Evolutionary conservation across 1,140 invertebrate genomes (phyloP).

Genomic region (Lordiphosa stackelbergi): DNA sequence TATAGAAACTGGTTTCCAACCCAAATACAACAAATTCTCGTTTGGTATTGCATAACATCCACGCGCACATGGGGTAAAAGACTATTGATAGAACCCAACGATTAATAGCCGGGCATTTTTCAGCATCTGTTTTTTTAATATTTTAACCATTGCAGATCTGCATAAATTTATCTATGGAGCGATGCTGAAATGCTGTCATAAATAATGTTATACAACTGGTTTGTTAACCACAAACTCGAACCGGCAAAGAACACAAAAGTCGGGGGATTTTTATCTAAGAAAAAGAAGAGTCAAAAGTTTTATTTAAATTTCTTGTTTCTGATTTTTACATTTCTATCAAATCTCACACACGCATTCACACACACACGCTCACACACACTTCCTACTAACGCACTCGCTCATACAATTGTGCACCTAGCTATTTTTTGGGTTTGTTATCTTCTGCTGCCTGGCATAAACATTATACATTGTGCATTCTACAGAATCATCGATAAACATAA

Average conservation of each 20-base stretch:
- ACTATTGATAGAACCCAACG: conserved; percentile 11
- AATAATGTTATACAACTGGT: conserved; percentile 52
- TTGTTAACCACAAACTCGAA: conserved; percentile 22
- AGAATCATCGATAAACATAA: conserved; percentile 32
- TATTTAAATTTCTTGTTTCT: conserved; percentile 36
- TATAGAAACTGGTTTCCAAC: conserved; percentile 23
- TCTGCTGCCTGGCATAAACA: conserved; percentile 68
- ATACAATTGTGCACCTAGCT: conserved; percentile 56
- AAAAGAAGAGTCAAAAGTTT: conserved; percentile 30
- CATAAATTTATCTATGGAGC: conserved; percentile 20
- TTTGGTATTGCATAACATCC: conserved; percentile 45
- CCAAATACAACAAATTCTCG: conserved; percentile 1
- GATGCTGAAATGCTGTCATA: conserved; percentile 27
- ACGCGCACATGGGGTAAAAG: conserved; percentile 2
- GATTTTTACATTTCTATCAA: conserved; percentile 38
- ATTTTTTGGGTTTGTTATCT: conserved; percentile 59
- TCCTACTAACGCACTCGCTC: conserved; percentile 8
- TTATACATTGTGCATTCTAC: conserved; percentile 42
- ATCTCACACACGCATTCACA: conserved; percentile 21
- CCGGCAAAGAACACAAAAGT: conserved; percentile 31
- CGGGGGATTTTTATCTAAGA: conserved; percentile 19
- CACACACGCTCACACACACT: conserved; percentile 33
- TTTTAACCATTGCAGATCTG: conserved; percentile 27
- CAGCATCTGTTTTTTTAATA: conserved; percentile 16
- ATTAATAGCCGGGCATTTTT: conserved; percentile 33